These are phyloP conservation scores for Sebastes ruberrimus DNA, from an alignment of 2,797 vertebrate species.

Conservation along the genomic window DNA sequence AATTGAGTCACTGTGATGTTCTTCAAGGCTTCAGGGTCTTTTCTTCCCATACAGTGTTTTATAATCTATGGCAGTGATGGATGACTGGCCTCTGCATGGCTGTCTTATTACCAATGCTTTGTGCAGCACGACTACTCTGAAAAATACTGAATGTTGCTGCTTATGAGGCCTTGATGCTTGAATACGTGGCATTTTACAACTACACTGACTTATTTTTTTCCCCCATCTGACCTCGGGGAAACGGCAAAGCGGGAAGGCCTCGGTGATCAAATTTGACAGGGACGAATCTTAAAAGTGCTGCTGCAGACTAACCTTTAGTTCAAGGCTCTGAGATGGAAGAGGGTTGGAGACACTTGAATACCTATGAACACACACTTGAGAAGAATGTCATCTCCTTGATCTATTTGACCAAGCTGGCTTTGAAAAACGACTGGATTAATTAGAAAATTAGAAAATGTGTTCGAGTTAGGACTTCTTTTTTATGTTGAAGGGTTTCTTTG, in stretches of 20 bases:
- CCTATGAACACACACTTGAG: constrained; percentile 54
- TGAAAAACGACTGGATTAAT: constrained; percentile 64
- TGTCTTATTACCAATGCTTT: constrained; percentile 63
- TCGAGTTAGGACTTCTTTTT: constrained; percentile 46
- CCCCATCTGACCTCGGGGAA: constrained; percentile 56
- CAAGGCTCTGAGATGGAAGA: constrained; percentile 58
- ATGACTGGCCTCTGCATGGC: constrained; percentile 45
- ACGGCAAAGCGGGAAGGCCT: constrained; percentile 59
- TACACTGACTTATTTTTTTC: constrained; percentile 46
- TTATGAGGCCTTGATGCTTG: constrained; percentile 66
- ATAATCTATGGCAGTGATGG: constrained; percentile 62
- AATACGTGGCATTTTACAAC: constrained; percentile 69
- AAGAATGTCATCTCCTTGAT: constrained; percentile 75
- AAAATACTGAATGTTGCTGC: constrained; percentile 52
- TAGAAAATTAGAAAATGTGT: constrained; percentile 67
- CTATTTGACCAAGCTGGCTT: constrained; percentile 45
- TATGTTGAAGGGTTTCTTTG: constrained; percentile 37
- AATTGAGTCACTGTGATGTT: constrained; percentile 37
- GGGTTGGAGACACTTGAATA: constrained; percentile 46
- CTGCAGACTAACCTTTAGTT: constrained; percentile 73
- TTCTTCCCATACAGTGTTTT: constrained; percentile 45
- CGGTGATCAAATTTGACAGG: constrained; percentile 79
- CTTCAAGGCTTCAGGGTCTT: constrained; percentile 39
- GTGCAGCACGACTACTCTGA: constrained; percentile 24
- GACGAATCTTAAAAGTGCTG: constrained; percentile 73